Evolutionary conservation across 2,113 vertebrate species (phyloP).

Genomic region (Nothoprocta perdicaria): DNA sequence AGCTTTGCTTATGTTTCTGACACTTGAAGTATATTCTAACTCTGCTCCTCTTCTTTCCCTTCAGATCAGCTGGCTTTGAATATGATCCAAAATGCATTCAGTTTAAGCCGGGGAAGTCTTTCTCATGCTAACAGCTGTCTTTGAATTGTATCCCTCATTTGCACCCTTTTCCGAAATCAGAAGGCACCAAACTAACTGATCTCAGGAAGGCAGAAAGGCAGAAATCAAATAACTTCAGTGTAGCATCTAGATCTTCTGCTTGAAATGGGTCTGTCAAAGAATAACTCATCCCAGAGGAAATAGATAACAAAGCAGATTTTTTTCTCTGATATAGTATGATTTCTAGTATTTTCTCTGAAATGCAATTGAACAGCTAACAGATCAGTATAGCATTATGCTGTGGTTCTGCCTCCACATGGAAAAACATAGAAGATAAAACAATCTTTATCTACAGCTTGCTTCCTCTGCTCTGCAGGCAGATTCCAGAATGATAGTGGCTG

Average conservation of each 20-base stretch:
- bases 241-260: not conserved
- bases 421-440: not conserved
- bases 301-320: not conserved
- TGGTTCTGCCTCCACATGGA: not conserved
- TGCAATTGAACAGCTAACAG: not conserved
- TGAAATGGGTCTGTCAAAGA: not conserved
- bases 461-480: not conserved
- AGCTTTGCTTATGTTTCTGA: conserved; percentile 16
- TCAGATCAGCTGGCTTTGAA: not conserved
- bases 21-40: not conserved
- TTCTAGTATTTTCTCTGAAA: conserved; percentile 13
- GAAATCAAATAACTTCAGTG: not conserved
- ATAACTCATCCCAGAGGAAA: not conserved
- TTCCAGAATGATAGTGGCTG: not conserved
- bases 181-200: not conserved
- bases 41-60: conserved; percentile 2
- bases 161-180: not conserved
- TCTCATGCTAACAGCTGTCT: not conserved
- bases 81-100: not conserved
- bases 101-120: not conserved
- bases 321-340: not conserved
- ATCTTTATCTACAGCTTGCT: not conserved
- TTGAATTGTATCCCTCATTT: not conserved
- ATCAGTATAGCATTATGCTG: not conserved
- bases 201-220: conserved; percentile 4